Evolutionary conservation across 2,888 invertebrate species (phyloP).

Genomic region (Yponomeuta sedellus): DNA sequence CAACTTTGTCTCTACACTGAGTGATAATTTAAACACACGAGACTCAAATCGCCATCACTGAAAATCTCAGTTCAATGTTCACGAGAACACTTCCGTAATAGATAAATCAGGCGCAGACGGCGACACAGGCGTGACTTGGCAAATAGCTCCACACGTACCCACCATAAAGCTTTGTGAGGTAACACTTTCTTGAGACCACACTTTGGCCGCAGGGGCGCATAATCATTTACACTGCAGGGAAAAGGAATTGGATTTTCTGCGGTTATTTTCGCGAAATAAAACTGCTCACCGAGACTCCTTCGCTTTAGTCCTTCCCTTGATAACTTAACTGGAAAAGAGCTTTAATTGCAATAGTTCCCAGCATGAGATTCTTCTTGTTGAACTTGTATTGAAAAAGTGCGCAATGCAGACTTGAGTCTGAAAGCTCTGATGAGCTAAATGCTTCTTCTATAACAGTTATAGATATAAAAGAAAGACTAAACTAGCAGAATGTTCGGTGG

Average conservation of each 20-base stretch:
- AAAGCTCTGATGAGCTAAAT: not conserved
- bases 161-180: slow-evolving; percentile 22
- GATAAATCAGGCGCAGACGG: slow-evolving; percentile 54
- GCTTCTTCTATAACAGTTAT: not conserved
- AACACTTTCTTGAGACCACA: slow-evolving; percentile 18
- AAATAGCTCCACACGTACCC: slow-evolving; percentile 28
- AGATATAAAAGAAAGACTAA: too few relatives aligned
- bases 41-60: slow-evolving; percentile 41
- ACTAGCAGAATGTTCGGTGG: too few relatives aligned
- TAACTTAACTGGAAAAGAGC: not conserved
- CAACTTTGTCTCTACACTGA: not conserved
- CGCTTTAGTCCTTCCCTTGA: not conserved
- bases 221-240: not conserved
- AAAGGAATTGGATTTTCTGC: not conserved
- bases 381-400: not conserved
- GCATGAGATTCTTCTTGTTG: not conserved
- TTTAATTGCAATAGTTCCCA: not conserved
- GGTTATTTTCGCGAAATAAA: not conserved
- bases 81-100: slow-evolving; percentile 29
- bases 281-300: not conserved
- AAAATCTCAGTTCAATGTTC: slow-evolving; percentile 30
- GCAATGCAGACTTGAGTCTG: not conserved
- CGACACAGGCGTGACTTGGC: slow-evolving; percentile 39
- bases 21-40: slow-evolving; percentile 17
- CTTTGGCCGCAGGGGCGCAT: not conserved